Evolutionary conservation across 2,113 vertebrate genomes (phyloP).

Genomic region (Nycticryphes semicollaris): DNA sequence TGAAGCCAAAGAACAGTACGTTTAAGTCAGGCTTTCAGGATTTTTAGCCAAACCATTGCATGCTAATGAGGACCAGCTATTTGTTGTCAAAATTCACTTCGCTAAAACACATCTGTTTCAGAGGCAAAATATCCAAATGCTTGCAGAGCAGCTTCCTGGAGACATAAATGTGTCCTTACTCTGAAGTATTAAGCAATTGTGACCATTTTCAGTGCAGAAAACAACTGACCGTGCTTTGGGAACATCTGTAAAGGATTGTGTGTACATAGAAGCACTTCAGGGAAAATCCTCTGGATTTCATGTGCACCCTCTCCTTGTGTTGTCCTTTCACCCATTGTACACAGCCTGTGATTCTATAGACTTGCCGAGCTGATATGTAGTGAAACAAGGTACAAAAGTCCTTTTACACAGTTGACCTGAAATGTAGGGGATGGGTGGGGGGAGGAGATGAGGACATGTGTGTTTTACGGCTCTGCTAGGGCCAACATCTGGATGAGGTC

Average conservation of each 20-base stretch:
- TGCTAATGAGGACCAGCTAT: background rate
- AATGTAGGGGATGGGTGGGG: background rate
- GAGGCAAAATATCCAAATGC: background rate
- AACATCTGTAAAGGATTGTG: background rate
- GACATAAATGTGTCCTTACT: background rate
- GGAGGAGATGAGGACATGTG: background rate
- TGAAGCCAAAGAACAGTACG: background rate
- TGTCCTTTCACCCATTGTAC: background rate
- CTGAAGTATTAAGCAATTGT: background rate
- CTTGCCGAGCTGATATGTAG: background rate
- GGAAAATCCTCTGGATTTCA: background rate
- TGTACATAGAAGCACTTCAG: background rate
- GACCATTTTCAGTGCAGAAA: background rate
- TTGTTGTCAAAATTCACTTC: conserved; percentile 2
- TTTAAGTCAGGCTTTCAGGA: background rate
- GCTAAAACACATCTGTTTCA: background rate
- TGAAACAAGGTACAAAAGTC: background rate
- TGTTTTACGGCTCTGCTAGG: background rate
- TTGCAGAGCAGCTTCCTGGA: background rate
- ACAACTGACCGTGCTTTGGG: background rate
- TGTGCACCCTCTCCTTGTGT: background rate
- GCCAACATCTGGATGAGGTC: background rate
- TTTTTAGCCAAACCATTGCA: background rate
- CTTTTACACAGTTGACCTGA: background rate
- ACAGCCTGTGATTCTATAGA: background rate